These are phyloP conservation scores for Aplodontia rufa DNA, from an alignment of 2,113 vertebrate genomes.

Conservation along the genomic window DNA sequence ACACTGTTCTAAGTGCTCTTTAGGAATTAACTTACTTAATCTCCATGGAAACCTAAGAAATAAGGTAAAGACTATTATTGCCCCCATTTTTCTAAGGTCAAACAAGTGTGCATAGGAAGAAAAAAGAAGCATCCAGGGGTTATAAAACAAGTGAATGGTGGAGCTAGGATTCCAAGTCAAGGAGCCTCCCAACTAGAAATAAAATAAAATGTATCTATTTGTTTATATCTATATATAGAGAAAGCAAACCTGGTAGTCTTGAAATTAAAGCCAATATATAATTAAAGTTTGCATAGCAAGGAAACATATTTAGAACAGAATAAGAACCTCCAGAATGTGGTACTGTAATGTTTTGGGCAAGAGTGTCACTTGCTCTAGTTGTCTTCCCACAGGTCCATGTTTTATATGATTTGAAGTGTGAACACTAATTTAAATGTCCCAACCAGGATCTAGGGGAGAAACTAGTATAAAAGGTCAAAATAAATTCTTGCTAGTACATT, in stretches of 20 bases:
- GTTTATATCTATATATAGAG: not conserved
- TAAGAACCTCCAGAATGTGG: not conserved
- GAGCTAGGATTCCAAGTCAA: not conserved
- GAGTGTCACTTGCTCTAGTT: not conserved
- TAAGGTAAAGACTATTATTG: not conserved
- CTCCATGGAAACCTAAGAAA: not conserved
- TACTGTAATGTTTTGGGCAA: not conserved
- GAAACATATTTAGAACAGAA: not conserved
- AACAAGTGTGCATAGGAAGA: not conserved
- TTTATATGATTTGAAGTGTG: not conserved
- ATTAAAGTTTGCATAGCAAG: not conserved
- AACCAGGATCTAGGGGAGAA: not conserved
- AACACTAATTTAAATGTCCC: slow-evolving; percentile 2
- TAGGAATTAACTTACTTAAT: not conserved
- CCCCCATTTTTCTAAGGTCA: not conserved
- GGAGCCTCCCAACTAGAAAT: not conserved
- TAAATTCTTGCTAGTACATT: not conserved
- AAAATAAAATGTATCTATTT: not conserved
- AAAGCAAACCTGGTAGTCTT: not conserved
- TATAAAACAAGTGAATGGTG: not conserved
- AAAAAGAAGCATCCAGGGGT: not conserved
- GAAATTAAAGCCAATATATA: not conserved
- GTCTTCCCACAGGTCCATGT: not conserved
- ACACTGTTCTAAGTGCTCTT: not conserved
- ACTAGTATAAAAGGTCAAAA: not conserved